Base-by-base conservation (phyloP, 2,113 vertebrate species). In the Dasypus novemcinctus region DNA sequence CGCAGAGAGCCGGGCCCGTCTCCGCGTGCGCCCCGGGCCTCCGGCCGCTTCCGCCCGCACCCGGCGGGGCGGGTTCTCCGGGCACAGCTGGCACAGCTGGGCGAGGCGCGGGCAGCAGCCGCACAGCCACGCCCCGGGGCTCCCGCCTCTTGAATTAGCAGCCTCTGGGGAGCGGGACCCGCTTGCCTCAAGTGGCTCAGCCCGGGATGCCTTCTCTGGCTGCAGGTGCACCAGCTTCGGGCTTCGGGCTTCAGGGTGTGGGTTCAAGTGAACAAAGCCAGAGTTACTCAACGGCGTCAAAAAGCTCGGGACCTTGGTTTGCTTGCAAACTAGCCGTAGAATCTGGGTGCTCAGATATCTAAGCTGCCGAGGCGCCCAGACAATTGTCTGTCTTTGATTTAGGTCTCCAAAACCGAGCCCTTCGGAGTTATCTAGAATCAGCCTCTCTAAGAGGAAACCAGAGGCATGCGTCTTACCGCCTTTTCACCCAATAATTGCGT, bases 1-100 rank as follows among this genome's bases (percentile, higher is more conserved):
- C n/a, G 2, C 23, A 8, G 13, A 7, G 74, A 38, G 27, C 64
- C 3, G 1, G 75, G 13, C n/a, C 57, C 6, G 46, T 11, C 46
- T 49, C 46, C 11, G 1, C n/a, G 52, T 23, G 27, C 21, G 49
- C 43, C 18, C 33, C 36, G 36, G 2, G 15, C 10, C 21, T 20
- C 38, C 46, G n/a, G 6, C 0, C 1, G 57, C 8, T 4, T 5
- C 7, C 5, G 36, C 31, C 17, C 3, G 10, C 1, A 1, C 13
- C 2, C 2, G 4, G 10, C 12, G 7, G 12, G 27, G 29, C 27
- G 0, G 10, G 2, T 5, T 23, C 15, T 7, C 66, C 2, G 0
- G 10, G 41, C 59, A 17, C 79, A 14, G 61, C 4, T 5, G 68
- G 63, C 29, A 10, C 80, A 1, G 12, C n/a, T 12, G 33, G 81